Percentiles rank a stretch among this genome's conserved stretches.
Evolutionary conservation across 2,797 vertebrate species (phyloP).

Genomic region (Mycteria americana): DNA sequence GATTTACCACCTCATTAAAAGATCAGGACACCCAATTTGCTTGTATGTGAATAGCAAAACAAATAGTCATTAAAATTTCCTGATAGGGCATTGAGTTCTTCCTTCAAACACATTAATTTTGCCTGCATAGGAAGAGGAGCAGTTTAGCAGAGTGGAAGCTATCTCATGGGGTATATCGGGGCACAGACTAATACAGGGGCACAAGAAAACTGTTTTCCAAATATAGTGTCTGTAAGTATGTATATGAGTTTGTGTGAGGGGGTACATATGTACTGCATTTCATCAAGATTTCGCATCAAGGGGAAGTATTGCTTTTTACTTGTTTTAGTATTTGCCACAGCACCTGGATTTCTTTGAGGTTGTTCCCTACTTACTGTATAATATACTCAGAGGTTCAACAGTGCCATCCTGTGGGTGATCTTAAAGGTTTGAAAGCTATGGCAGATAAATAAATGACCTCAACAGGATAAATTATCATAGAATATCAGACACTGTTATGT

Average conservation of each 20-base stretch:
- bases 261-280: neutral
- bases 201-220: neutral
- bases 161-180: neutral
- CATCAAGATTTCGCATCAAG: neutral
- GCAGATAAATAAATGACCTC: constrained; percentile 1
- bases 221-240: neutral
- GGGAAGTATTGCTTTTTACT: neutral
- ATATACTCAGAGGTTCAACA: constrained; percentile 51
- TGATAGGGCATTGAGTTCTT: neutral
- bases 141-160: neutral
- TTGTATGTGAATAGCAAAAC: constrained; percentile 18
- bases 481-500: neutral
- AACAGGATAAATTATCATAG: neutral
- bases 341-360: neutral
- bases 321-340: neutral
- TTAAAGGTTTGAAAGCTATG: neutral
- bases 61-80: neutral
- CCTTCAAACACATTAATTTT: neutral
- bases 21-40: neutral
- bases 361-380: neutral
- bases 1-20: constrained; percentile 42
- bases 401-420: constrained; percentile 73
- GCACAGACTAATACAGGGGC: rapidly evolving
- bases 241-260: neutral
- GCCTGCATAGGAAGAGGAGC: neutral